phyloP scores from a whole-genome alignment of 2,888 invertebrate genomes.

The Pterobdella sp. region DNA sequence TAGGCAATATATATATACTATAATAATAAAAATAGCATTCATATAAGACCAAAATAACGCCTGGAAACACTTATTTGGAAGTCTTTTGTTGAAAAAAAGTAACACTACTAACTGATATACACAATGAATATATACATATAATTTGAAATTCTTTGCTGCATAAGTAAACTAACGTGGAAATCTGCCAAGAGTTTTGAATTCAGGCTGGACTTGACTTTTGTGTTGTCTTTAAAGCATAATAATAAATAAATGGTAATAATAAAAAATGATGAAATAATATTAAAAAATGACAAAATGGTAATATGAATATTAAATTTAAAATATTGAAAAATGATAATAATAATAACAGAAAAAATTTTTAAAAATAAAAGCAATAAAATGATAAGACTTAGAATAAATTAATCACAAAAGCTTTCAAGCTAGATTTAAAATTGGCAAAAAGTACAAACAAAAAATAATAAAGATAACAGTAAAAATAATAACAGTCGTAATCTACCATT shows the following conservation, averaged over 20 bases:
- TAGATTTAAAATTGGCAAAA: no score
- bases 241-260: slow-evolving; percentile 19
- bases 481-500: no score
- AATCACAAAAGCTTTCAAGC: no score
- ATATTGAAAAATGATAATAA: no score
- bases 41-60: background rate
- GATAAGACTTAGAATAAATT: no score
- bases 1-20: background rate
- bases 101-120: background rate
- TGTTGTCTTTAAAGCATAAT: slow-evolving; percentile 32
- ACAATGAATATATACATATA: background rate
- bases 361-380: no score
- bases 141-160: background rate
- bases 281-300: no score
- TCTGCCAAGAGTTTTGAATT: slow-evolving; percentile 54
- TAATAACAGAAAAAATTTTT: no score
- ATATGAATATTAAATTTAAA: no score
- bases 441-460: no score
- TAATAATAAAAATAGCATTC: background rate
- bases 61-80: background rate
- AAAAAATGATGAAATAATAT: background rate
- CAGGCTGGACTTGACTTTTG: slow-evolving; percentile 44
- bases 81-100: background rate
- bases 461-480: no score
- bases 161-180: slow-evolving; percentile 60